Evolutionary conservation across 1,140 invertebrate species (phyloP).

Genomic region (Apis dorsata): DNA sequence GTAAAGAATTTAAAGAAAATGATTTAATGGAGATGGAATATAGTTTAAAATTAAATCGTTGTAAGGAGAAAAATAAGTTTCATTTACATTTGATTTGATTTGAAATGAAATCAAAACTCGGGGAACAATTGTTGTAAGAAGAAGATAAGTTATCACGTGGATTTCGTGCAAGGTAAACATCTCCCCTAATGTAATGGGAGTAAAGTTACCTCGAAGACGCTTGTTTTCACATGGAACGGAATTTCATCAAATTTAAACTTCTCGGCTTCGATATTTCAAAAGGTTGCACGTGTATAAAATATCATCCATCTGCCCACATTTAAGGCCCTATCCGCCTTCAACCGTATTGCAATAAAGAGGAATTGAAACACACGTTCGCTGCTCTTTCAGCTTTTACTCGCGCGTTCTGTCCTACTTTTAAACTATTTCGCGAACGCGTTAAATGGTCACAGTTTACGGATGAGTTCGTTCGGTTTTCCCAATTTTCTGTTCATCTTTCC

Average conservation of each 20-base stretch:
- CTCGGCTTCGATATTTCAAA: neutral
- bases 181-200: no score
- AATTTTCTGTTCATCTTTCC: constrained; percentile 3
- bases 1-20: no score
- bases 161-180: no score
- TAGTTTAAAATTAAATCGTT: no score
- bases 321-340: neutral
- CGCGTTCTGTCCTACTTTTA: constrained; percentile 12
- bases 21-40: no score
- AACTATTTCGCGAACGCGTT: constrained; percentile 17
- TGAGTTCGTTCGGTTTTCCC: constrained; percentile 13
- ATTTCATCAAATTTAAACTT: constrained; percentile 30
- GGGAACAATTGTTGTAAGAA: no score
- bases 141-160: no score
- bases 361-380: constrained; percentile 10
- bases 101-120: no score
- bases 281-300: neutral
- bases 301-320: neutral
- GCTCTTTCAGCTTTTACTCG: neutral
- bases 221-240: neutral
- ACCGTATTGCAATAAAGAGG: constrained; percentile 5
- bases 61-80: no score
- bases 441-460: constrained; percentile 23
- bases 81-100: no score
- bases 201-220: no score